Evolutionary conservation across 2,113 vertebrate genomes (phyloP), one percentile per base, ranked within the genome.

Genomic region (Dasyurus viverrinus): DNA sequence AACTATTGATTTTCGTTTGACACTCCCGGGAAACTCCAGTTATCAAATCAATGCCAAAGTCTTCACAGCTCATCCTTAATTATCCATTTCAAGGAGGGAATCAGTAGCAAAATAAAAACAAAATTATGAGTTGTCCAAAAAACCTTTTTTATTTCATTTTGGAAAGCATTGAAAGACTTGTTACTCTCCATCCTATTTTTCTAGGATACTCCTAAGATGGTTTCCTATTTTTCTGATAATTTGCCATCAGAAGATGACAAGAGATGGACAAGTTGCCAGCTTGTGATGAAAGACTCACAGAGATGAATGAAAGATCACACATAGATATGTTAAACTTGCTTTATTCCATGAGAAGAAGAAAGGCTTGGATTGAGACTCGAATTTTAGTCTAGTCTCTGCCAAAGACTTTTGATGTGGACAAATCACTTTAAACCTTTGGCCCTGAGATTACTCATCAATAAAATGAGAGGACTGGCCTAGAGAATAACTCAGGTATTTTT

Each of bases 211-310:
- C 1, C 27, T 46, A 60, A 48, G 19, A 24, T 27, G 30, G 57
- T 7, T 53, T 47, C 53, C 47, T 23, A 54, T 54, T 54, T 23
- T 11, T 54, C 54, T 54, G 54, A 54, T 23, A 12, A 19, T 52
- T 52, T 53, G 53, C 0, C 1, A 53, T 3, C 50, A 89, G 4
- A 30, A 16, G 84, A 19, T 25, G 26, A n/a, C 0, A 0, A 0
- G 92, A 42, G n/a, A 54, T 23, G 14, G 84, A 27, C 10, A 12
- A 52, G n/a, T 2, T 26, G 47, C 23, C 22, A 5, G 26, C 53
- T 54, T 54, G 22, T 54, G 55, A 27, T 46, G 0, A 14, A 24
- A 0, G 0, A 30, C 26, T 54, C 3, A 16, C 19, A 10, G 3
- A 16, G 42, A 14, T 25, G 26, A n/a, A 92, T 52, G 50, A 52